Conservation (phyloP, 2,888 invertebrate species). For the Temnothorax ravouxi region DNA sequence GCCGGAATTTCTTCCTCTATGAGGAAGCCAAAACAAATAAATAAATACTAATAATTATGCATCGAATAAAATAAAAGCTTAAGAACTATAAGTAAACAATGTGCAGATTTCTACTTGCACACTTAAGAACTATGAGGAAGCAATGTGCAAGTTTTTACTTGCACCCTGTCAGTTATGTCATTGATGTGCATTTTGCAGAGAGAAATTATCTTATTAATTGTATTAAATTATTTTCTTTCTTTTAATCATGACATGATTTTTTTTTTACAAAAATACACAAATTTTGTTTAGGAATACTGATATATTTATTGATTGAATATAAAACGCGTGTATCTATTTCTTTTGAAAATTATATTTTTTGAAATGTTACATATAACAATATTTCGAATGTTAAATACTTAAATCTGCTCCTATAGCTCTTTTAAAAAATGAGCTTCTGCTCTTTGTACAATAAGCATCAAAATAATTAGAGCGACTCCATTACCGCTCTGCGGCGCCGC, state of each 20-base stretch:
- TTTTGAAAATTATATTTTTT: not conserved
- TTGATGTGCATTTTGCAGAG: not conserved
- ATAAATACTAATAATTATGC: too few species aligned
- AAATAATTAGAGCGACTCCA: slow-evolving; percentile 32
- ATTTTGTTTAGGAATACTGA: not conserved
- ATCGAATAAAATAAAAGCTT: too few species aligned
- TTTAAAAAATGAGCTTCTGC: not conserved
- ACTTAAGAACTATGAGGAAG: too few species aligned
- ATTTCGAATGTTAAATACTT: not conserved
- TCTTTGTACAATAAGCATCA: not conserved
- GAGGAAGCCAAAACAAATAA: too few species aligned
- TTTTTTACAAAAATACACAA: not conserved
- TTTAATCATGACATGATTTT: too few species aligned
- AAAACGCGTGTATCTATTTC: not conserved
- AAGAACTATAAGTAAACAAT: too few species aligned
- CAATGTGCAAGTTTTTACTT: too few species aligned
- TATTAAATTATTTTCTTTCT: too few species aligned
- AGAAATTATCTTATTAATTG: not conserved
- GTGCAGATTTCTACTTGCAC: too few species aligned
- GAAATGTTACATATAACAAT: not conserved
- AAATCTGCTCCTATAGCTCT: not conserved
- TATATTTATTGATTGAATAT: not conserved
- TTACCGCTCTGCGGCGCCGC: not conserved
- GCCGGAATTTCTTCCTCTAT: too few species aligned
- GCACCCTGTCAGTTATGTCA: not conserved